phyloP scores from a whole-genome alignment of 2,113 vertebrate species.

The Ardeotis arabs region DNA sequence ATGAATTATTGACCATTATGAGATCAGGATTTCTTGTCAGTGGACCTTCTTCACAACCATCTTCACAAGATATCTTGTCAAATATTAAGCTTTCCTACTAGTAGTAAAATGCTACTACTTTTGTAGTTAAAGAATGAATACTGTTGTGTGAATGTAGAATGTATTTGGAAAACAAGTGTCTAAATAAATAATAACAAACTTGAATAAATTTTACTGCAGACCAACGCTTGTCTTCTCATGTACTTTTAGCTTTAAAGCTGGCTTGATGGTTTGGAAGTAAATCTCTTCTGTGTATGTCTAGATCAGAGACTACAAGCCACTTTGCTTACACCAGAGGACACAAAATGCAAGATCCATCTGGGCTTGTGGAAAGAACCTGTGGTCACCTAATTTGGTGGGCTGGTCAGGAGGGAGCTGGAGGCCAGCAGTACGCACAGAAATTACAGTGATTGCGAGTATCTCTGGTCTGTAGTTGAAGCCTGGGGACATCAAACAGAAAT shows the following conservation, averaged over 20 bases:
- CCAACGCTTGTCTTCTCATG: neutral
- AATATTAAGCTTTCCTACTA: neutral
- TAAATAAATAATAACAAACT: neutral
- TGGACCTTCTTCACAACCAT: neutral
- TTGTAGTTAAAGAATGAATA: neutral
- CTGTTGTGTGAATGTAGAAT: neutral
- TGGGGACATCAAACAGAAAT: neutral
- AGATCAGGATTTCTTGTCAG: neutral
- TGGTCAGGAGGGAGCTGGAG: neutral
- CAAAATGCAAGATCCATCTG: neutral
- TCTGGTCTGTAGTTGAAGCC: neutral
- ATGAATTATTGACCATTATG: neutral
- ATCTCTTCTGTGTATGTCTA: neutral
- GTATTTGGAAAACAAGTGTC: neutral
- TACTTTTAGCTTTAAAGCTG: neutral
- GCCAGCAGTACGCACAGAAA: neutral
- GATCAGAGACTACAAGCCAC: neutral
- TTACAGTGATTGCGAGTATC: accelerated
- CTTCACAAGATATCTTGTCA: neutral
- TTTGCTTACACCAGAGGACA: neutral
- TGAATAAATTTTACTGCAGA: neutral
- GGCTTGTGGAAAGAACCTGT: neutral
- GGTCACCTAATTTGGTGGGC: neutral
- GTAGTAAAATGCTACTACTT: neutral
- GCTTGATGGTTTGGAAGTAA: neutral